phyloP scores from a whole-genome alignment of 2,113 vertebrate species.

The Chionodraco myersi region DNA sequence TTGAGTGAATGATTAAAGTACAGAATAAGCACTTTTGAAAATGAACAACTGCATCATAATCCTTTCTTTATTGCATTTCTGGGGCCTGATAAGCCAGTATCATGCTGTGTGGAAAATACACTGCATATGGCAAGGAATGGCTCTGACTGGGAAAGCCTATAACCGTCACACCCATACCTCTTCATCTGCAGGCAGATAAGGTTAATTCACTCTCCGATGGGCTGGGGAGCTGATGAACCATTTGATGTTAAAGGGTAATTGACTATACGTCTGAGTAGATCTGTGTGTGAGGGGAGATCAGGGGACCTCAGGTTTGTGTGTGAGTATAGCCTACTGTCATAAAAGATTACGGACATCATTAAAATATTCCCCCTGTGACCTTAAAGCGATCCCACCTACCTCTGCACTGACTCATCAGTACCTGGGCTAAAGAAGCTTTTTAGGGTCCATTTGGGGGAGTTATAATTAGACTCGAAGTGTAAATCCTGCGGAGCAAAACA shows the following conservation, averaged over 20 bases:
- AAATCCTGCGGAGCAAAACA: no score
- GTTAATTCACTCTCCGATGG: slow-evolving; percentile 78
- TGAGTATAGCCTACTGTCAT: slow-evolving; percentile 36
- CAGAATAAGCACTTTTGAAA: slow-evolving; percentile 59
- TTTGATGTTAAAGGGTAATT: slow-evolving; percentile 83
- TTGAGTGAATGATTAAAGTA: slow-evolving; percentile 60
- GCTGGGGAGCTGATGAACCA: slow-evolving; percentile 55
- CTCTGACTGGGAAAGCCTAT: slow-evolving; percentile 38
- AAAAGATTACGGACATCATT: slow-evolving; percentile 59
- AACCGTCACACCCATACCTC: slow-evolving; percentile 55
- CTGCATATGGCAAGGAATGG: slow-evolving; percentile 45
- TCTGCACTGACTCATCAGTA: slow-evolving; percentile 12
- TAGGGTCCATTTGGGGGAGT: not conserved
- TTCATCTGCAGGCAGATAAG: slow-evolving; percentile 75
- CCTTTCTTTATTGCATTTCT: slow-evolving; percentile 79
- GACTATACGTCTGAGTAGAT: slow-evolving; percentile 58
- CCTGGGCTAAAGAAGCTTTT: not conserved
- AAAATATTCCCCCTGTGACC: slow-evolving; percentile 54
- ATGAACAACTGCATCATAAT: slow-evolving; percentile 71
- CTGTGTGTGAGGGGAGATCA: slow-evolving; percentile 28
- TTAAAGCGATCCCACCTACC: slow-evolving; percentile 36
- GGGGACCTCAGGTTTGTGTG: slow-evolving; percentile 18
- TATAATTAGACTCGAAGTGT: no score
- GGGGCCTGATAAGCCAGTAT: slow-evolving; percentile 54
- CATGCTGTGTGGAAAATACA: slow-evolving; percentile 70